A percentile compares a stretch with the other conserved stretches of the same genome.
Conservation (phyloP, 2,888 invertebrate genomes). For the Crioceris asparagi region DNA sequence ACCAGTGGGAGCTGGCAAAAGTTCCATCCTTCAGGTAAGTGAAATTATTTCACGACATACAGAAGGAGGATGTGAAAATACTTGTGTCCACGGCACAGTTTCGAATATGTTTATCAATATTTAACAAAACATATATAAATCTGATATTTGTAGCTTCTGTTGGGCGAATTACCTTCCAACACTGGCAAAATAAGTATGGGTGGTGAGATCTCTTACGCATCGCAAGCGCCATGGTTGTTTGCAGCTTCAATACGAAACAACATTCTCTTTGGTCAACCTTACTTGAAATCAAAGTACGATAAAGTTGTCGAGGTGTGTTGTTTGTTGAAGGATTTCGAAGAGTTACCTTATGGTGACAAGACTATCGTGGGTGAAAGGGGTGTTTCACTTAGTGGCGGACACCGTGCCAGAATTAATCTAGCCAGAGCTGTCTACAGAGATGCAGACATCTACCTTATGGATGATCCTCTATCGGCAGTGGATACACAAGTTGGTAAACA, state of each 20-base stretch:
- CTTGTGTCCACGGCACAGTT: too few relatives aligned
- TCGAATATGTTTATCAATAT: too few relatives aligned
- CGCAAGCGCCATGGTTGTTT: conserved; percentile 60
- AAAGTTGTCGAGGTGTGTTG: conserved; percentile 49
- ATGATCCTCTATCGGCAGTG: conserved; percentile 73
- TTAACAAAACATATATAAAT: too few relatives aligned
- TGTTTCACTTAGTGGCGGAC: conserved; percentile 67
- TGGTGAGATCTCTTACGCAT: conserved; percentile 48
- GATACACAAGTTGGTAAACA: conserved; percentile 69
- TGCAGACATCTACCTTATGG: conserved; percentile 65
- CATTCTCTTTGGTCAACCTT: conserved; percentile 53
- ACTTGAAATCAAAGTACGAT: conserved; percentile 38
- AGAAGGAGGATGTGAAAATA: too few relatives aligned
- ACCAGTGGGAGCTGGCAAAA: conserved; percentile 79
- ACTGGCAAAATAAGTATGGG: conserved; percentile 42
- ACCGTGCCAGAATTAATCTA: conserved; percentile 67
- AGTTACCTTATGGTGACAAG: conserved; percentile 42
- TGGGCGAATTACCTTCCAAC: conserved; percentile 47
- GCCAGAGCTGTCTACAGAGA: conserved; percentile 68
- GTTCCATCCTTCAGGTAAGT: conserved; percentile 42
- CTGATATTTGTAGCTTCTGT: conserved; percentile 12
- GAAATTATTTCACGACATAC: too few relatives aligned
- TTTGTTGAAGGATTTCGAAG: conserved; percentile 53
- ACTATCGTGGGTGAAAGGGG: conserved; percentile 60
- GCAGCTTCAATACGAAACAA: conserved; percentile 52